These are phyloP conservation scores for Pundamilia nyererei DNA, from an alignment of 2,113 vertebrate species.

Conservation along the genomic window DNA sequence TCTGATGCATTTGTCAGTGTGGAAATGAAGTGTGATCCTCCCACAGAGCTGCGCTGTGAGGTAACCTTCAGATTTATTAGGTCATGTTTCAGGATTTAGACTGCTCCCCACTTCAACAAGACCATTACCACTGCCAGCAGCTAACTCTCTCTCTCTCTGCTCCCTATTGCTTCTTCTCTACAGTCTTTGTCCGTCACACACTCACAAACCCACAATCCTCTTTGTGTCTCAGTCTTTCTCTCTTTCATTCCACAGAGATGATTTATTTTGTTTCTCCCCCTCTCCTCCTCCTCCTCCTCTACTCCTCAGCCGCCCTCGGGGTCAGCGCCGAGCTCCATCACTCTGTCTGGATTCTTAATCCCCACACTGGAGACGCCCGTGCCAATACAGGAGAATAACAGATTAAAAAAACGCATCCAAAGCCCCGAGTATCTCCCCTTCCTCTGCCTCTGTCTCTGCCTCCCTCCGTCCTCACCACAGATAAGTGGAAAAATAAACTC, in stretches of 20 bases:
- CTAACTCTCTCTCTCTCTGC: constrained; percentile 1
- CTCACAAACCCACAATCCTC: constrained; percentile 4
- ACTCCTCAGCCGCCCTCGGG: constrained; percentile 36
- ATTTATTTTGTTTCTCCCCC: constrained; percentile 54
- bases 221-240: constrained; percentile 28
- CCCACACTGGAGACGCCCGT: constrained; percentile 48
- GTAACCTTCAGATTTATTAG: constrained; percentile 22
- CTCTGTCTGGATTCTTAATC: constrained; percentile 61
- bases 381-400: constrained; percentile 57
- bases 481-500: constrained; percentile 60
- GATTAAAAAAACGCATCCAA: constrained; percentile 47
- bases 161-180: background rate
- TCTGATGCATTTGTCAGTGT: background rate
- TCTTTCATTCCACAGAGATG: constrained; percentile 50
- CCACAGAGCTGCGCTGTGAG: background rate
- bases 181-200: background rate
- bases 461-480: constrained; percentile 19
- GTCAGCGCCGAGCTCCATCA: constrained; percentile 54
- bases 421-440: constrained; percentile 9
- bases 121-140: constrained; percentile 7
- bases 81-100: constrained; percentile 28
- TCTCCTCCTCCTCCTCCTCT: constrained; percentile 18
- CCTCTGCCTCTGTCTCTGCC: constrained; percentile 4
- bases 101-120: background rate
- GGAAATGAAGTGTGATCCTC: constrained; percentile 15